Evolutionary conservation across 2,113 vertebrate genomes (phyloP), one percentile per base, ranked within the genome.

Genomic region (Colaptes auratus): DNA sequence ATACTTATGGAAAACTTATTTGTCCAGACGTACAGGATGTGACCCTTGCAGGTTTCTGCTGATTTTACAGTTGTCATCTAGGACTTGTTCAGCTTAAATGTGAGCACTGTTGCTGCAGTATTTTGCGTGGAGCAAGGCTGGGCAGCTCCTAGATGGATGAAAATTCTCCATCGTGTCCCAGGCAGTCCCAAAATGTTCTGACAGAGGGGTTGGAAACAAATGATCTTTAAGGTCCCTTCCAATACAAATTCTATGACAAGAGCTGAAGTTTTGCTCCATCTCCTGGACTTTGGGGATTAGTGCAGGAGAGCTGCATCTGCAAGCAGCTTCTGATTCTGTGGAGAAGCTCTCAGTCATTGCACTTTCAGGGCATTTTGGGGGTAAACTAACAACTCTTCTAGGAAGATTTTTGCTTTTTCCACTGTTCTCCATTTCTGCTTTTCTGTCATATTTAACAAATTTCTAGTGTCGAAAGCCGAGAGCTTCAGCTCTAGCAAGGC

Each of bases 1-100:
- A 1, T 3, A 1, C 16, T 39, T 10, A 2, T 0, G 0, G 27
- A 25, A n/a, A 84, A 35, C 12, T 4, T 5, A 7, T 2, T 15
- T 16, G 23, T 48, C n/a, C 2, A 35, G 27, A 23, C 33, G 0
- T 13, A 1, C 0, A 1, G 3, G 30, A 9, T 4, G 44, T 33
- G 58, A 15, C 35, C 30, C 65, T 12, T 16, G 10, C 14, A 18
- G 64, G 15, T 70, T 70, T 85, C 71, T 87, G n/a, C 35, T 55
- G 60, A 5, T 3, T 56, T 78, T 9, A 56, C 18, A 1, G 63
- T 64, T 12, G 2, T 44, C 3, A 8, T 24, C 30, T 59, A 6
- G 27, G n/a, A 2, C 28, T 75, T 13, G 30, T 15, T n/a, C 42
- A 18, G 16, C 42, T 19, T 27, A 20, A 36, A 21, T 0, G 21